Evolutionary conservation across 2,888 invertebrate species (phyloP).

Genomic region (Eucriotettix oculatus): DNA sequence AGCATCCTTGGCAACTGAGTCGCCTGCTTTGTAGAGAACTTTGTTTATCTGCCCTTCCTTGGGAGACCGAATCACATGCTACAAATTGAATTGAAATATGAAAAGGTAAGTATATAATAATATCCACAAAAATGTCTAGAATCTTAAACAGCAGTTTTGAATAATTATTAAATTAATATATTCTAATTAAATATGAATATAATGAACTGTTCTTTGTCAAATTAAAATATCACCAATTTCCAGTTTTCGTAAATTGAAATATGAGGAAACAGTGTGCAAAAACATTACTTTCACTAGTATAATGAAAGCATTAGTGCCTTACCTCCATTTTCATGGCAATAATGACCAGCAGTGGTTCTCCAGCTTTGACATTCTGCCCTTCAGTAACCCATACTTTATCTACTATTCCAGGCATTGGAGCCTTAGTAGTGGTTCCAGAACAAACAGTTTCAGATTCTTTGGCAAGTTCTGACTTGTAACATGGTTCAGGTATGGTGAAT

Average conservation of each 20-base stretch:
- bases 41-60: constrained; percentile 58
- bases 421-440: constrained; percentile 44
- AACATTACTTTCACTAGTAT: background rate
- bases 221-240: background rate
- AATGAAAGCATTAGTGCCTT: constrained; percentile 13
- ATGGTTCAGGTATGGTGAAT: constrained; percentile 41
- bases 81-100: constrained; percentile 17
- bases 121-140: too few species aligned
- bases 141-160: background rate
- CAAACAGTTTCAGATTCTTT: constrained; percentile 15
- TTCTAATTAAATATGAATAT: background rate
- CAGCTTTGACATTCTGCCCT: constrained; percentile 68
- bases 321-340: constrained; percentile 99
- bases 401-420: constrained; percentile 93
- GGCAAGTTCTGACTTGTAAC: constrained; percentile 30
- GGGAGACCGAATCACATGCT: constrained; percentile 75
- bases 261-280: background rate
- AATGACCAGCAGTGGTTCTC: constrained; percentile 81
- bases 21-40: constrained; percentile 55
- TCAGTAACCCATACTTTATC: constrained; percentile 73
- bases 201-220: background rate
- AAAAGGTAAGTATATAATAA: background rate
- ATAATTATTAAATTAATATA: background rate
- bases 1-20: constrained; percentile 63
- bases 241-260: background rate